Evolutionary conservation across 2,113 vertebrate genomes (phyloP).

Genomic region (Blennius ocellaris): DNA sequence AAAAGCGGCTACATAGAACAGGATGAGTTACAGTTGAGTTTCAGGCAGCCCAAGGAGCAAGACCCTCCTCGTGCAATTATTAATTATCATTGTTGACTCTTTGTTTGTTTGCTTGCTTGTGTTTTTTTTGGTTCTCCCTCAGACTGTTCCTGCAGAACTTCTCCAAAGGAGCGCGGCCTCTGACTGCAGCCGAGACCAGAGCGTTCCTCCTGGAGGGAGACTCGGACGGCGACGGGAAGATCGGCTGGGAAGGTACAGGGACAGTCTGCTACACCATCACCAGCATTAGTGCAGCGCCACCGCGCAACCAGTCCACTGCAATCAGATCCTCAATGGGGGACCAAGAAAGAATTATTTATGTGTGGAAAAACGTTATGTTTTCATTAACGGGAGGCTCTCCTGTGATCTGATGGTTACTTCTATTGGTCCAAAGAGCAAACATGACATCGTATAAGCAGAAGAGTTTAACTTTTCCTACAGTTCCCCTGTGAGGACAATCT

Average conservation of each 20-base stretch:
- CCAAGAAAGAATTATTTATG: too few species aligned
- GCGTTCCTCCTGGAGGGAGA: slow-evolving; percentile 78
- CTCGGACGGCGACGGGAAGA: slow-evolving; percentile 78
- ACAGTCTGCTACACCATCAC: too few species aligned
- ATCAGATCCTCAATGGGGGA: too few species aligned
- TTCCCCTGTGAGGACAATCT: neutral
- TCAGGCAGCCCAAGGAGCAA: slow-evolving; percentile 3
- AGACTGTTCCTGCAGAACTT: slow-evolving; percentile 83
- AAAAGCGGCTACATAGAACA: slow-evolving; percentile 82
- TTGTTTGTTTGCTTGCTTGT: neutral
- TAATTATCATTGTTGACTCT: neutral
- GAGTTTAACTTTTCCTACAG: too few species aligned
- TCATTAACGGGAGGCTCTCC: too few species aligned
- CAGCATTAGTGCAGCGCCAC: too few species aligned
- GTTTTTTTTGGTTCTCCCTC: neutral
- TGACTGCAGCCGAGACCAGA: slow-evolving; percentile 79
- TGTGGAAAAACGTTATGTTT: too few species aligned
- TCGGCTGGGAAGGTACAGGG: slow-evolving; percentile 77
- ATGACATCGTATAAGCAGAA: too few species aligned
- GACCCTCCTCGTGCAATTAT: neutral
- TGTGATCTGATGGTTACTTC: too few species aligned
- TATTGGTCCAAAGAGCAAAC: too few species aligned
- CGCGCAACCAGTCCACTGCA: too few species aligned
- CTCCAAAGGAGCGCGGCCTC: slow-evolving; percentile 69
- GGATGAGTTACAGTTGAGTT: slow-evolving; percentile 82